A percentile compares a stretch with the other conserved stretches of the same genome.
Conservation (phyloP, 2,797 vertebrate genomes). For the Borostomias antarcticus region DNA sequence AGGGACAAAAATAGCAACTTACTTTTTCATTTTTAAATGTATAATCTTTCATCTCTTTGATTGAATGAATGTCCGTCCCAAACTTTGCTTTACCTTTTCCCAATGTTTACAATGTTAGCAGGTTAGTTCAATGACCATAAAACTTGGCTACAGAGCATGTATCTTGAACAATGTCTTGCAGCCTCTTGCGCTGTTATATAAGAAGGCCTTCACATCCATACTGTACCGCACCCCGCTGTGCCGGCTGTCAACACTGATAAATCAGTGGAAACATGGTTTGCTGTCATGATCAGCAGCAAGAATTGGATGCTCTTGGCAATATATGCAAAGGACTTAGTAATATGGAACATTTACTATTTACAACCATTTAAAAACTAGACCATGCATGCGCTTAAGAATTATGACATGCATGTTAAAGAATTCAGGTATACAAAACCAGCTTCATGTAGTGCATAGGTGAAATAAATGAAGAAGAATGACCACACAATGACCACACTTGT, state of each 20-base stretch:
- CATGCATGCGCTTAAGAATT: too few species aligned
- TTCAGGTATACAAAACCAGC: too few species aligned
- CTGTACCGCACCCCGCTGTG: background rate
- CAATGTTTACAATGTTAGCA: background rate
- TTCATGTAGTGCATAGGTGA: too few species aligned
- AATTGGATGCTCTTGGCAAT: background rate
- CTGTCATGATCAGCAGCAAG: background rate
- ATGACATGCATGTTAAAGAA: too few species aligned
- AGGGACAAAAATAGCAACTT: slow-evolving; percentile 29
- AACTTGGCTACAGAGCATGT: background rate
- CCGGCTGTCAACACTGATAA: background rate
- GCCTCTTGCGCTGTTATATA: background rate
- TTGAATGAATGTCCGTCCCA: background rate
- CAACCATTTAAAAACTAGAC: too few species aligned
- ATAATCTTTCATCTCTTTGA: background rate
- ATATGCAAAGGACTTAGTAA: background rate
- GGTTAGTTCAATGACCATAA: background rate
- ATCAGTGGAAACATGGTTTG: background rate
- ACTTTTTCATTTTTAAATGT: too few species aligned
- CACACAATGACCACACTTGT: too few species aligned
- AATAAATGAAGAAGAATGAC: too few species aligned
- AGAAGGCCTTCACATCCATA: background rate
- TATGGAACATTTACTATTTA: background rate
- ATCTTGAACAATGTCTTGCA: background rate
- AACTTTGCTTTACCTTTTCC: background rate